Conservation (phyloP, 2,797 vertebrate species). For the Silurus lanzhouensis region DNA sequence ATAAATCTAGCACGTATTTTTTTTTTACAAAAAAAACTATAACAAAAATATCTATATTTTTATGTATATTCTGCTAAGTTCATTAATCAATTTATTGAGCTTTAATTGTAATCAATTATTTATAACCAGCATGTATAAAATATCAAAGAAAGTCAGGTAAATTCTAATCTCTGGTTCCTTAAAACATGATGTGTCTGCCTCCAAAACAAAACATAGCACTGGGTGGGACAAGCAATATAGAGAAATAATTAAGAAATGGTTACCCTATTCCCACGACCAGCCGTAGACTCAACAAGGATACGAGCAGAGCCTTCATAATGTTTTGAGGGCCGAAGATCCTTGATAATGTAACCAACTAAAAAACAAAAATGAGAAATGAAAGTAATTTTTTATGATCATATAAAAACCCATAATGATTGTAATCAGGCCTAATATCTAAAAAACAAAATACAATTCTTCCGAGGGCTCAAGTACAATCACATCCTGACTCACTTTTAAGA, state of each 20-base stretch:
- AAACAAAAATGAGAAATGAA: neutral
- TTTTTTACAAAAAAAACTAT: too few relatives aligned
- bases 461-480: neutral
- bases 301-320: constrained; percentile 64
- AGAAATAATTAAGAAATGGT: constrained; percentile 34
- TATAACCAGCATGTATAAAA: neutral
- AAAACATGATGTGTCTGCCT: neutral
- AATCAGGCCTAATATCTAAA: neutral
- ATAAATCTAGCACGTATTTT: too few relatives aligned
- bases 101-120: neutral
- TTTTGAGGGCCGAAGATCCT: constrained; percentile 20
- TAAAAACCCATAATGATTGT: neutral
- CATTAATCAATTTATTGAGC: neutral
- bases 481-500: neutral
- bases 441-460: neutral
- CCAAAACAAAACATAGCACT: neutral
- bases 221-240: neutral
- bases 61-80: neutral
- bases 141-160: neutral
- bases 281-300: constrained; percentile 66
- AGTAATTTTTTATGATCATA: neutral
- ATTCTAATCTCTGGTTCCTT: neutral
- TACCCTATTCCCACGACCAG: constrained; percentile 68
- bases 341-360: constrained; percentile 16
- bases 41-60: neutral